phyloP scores from a whole-genome alignment of 2,888 invertebrate species.

The Dyspetes luteomarginatus region DNA sequence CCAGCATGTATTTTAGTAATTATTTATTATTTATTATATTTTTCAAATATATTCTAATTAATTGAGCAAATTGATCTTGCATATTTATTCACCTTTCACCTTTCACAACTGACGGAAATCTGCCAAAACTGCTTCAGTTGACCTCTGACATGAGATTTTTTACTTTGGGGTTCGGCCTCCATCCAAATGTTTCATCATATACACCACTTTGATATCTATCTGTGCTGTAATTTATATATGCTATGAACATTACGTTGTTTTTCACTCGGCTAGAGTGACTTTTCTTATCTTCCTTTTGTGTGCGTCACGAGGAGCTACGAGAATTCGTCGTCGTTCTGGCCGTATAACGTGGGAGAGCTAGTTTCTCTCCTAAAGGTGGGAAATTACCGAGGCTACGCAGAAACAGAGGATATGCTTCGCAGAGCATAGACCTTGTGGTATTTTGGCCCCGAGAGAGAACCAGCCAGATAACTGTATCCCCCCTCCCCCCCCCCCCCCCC shows the following conservation, averaged over 20 bases:
- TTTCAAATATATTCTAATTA: too few species aligned
- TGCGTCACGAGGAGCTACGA: conserved; percentile 1
- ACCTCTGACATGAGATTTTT: too few species aligned
- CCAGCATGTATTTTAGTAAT: too few species aligned
- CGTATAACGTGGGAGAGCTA: not conserved
- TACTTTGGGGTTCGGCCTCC: too few species aligned
- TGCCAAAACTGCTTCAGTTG: too few species aligned
- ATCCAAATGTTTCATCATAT: too few species aligned
- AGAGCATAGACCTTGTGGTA: conserved; percentile 33
- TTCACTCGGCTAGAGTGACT: not conserved
- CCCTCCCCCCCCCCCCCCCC: conserved; percentile 6
- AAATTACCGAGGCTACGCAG: conserved; percentile 48
- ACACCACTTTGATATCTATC: too few species aligned
- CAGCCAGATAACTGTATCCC: conserved; percentile 16
- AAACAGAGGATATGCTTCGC: conserved; percentile 35
- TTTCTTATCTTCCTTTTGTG: conserved; percentile 19
- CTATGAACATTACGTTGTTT: conserved; percentile 3
- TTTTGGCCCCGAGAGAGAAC: conserved; percentile 37
- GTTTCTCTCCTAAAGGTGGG: conserved; percentile 26
- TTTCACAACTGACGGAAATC: too few species aligned
- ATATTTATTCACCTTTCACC: too few species aligned
- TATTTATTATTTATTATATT: too few species aligned
- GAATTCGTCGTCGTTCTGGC: conserved; percentile 19
- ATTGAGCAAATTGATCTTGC: too few species aligned
- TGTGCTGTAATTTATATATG: too few species aligned